phyloP scores from a whole-genome alignment of 2,888 invertebrate genomes.

The Arge pagana region DNA sequence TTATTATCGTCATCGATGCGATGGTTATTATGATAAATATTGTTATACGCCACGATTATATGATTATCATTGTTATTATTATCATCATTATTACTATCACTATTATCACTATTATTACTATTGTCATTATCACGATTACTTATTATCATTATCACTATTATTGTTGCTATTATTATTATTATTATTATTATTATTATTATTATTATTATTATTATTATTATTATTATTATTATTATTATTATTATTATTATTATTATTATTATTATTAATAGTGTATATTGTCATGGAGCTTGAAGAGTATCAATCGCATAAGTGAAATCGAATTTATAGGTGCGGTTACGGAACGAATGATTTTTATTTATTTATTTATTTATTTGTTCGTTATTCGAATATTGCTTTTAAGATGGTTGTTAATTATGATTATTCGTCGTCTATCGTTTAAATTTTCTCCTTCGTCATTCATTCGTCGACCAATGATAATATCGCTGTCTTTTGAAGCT shows the following conservation, averaged over 20 bases:
- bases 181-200: conserved; percentile 24
- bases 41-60: background rate
- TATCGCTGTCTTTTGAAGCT: too few relatives aligned
- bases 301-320: too few relatives aligned
- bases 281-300: too few relatives aligned
- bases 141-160: background rate
- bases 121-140: background rate
- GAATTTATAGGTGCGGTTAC: too few relatives aligned
- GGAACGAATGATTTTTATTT: too few relatives aligned
- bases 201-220: conserved; percentile 31
- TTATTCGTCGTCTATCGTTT: too few relatives aligned
- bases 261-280: conserved; percentile 27
- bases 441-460: too few relatives aligned
- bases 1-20: background rate
- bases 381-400: too few relatives aligned
- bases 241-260: conserved; percentile 32
- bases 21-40: background rate
- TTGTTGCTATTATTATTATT: conserved; percentile 23
- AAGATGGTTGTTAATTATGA: too few relatives aligned
- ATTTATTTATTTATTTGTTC: too few relatives aligned
- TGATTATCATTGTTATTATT: conserved; percentile 34
- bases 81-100: conserved; percentile 14
- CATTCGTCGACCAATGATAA: too few relatives aligned
- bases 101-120: background rate
- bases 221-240: conserved; percentile 30